These are phyloP conservation scores for Caenorhabditis panamensis DNA, from an alignment of 2,888 invertebrate species.

Conservation along the genomic window DNA sequence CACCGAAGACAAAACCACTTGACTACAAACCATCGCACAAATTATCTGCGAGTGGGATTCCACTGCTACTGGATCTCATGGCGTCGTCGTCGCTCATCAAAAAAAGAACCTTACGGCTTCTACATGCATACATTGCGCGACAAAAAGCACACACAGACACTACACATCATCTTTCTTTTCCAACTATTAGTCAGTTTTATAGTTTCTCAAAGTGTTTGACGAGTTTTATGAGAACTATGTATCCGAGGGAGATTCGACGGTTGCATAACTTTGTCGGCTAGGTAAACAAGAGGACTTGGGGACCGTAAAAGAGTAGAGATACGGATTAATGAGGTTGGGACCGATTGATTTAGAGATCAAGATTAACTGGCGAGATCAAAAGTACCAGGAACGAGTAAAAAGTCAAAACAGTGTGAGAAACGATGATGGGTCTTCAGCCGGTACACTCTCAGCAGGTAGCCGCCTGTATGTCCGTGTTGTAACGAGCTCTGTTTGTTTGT, in stretches of 20 bases:
- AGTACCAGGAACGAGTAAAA: no score
- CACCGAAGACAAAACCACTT: slow-evolving; percentile 45
- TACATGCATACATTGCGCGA: slow-evolving; percentile 20
- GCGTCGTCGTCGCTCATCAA: not conserved
- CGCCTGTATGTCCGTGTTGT: slow-evolving; percentile 57
- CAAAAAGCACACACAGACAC: not conserved
- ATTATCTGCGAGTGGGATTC: slow-evolving; percentile 43
- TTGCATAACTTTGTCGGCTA: slow-evolving; percentile 34
- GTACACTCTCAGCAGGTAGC: not conserved
- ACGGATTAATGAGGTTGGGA: not conserved
- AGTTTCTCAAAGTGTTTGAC: slow-evolving; percentile 34
- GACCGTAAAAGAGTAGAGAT: slow-evolving; percentile 1
- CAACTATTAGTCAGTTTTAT: slow-evolving; percentile 51
- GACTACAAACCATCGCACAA: slow-evolving; percentile 42
- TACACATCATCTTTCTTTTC: not conserved
- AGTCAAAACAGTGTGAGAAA: no score
- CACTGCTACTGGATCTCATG: slow-evolving; percentile 37
- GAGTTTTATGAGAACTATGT: slow-evolving; percentile 42
- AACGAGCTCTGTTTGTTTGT: slow-evolving; percentile 45
- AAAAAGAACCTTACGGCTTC: slow-evolving; percentile 51
- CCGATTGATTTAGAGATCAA: not conserved
- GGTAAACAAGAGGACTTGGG: not conserved
- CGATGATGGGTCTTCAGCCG: not conserved
- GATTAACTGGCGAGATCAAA: no score
- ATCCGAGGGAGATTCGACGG: not conserved